Percentiles rank a stretch among this genome's conserved stretches.
Conservation (phyloP, 2,113 vertebrate species). For the Mirounga angustirostris region DNA sequence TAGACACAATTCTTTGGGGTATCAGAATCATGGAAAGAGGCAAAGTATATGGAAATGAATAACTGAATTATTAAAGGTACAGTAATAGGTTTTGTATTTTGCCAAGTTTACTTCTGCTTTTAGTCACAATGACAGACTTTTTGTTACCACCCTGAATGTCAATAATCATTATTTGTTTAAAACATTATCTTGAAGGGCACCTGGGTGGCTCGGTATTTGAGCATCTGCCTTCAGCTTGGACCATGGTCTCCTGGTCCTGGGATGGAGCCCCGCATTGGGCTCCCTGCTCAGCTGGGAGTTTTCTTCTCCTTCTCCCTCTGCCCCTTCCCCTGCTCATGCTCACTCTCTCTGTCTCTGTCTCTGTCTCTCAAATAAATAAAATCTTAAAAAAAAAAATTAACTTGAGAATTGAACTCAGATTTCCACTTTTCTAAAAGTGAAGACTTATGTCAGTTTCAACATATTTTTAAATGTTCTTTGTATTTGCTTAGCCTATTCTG, state of each 20-base stretch:
- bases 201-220: too few relatives aligned
- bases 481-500: background rate
- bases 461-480: slow-evolving; percentile 22
- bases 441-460: background rate
- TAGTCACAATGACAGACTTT: slow-evolving; percentile 60
- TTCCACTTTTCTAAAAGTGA: slow-evolving; percentile 29
- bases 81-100: slow-evolving; percentile 70
- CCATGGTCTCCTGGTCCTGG: too few relatives aligned
- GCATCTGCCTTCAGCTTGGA: too few relatives aligned
- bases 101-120: slow-evolving; percentile 48
- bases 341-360: too few relatives aligned
- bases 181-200: background rate
- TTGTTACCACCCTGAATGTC: slow-evolving; percentile 39
- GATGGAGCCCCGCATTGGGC: too few relatives aligned
- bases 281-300: too few relatives aligned
- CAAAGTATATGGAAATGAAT: slow-evolving; percentile 53
- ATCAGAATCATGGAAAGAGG: slow-evolving; percentile 5
- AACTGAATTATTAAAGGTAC: slow-evolving; percentile 75
- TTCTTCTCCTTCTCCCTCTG: too few relatives aligned
- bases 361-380: too few relatives aligned
- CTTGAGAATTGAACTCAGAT: slow-evolving; percentile 25
- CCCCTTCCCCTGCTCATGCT: too few relatives aligned
- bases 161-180: slow-evolving; percentile 60
- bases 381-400: background rate
- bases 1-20: background rate